Percentiles rank a stretch among this genome's conserved stretches.
phyloP scores from a whole-genome alignment of 2,797 vertebrate species.

The Cottoperca gobio region DNA sequence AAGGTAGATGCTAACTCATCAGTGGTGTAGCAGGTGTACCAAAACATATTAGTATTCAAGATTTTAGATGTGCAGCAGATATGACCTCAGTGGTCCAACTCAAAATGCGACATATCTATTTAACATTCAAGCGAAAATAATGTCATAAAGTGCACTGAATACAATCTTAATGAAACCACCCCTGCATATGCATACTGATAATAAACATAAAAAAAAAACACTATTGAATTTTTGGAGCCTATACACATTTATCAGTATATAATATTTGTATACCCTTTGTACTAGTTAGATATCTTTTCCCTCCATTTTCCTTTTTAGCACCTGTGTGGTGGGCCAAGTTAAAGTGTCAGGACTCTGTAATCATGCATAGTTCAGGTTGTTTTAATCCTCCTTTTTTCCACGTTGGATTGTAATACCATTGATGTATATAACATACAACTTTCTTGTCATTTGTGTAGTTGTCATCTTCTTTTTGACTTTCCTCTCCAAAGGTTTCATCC shows the following conservation, averaged over 20 bases:
- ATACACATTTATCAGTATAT: slow-evolving; percentile 39
- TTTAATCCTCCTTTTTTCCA: slow-evolving; percentile 14
- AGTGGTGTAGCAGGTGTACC: background rate
- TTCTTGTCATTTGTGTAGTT: slow-evolving; percentile 11
- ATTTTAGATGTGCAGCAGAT: slow-evolving; percentile 24
- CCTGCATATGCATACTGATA: slow-evolving; percentile 38
- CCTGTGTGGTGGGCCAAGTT: slow-evolving; percentile 42
- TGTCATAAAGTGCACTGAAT: slow-evolving; percentile 59
- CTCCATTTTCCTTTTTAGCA: slow-evolving; percentile 43
- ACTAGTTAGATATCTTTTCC: background rate
- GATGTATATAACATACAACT: background rate
- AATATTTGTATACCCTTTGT: slow-evolving; percentile 29
- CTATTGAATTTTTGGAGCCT: slow-evolving; percentile 34
- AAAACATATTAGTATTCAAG: background rate
- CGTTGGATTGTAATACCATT: background rate
- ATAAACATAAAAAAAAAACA: slow-evolving; percentile 60
- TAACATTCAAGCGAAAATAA: slow-evolving; percentile 32
- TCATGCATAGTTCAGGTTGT: slow-evolving; percentile 68
- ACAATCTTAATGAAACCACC: slow-evolving; percentile 35
- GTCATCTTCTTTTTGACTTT: background rate
- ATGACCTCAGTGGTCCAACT: slow-evolving; percentile 10
- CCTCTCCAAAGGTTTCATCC: background rate
- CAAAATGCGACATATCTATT: slow-evolving; percentile 43
- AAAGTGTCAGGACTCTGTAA: slow-evolving; percentile 39
- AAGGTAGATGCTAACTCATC: background rate